Conservation (phyloP, 2,888 invertebrate species). For the Caenorhabditis becei region DNA sequence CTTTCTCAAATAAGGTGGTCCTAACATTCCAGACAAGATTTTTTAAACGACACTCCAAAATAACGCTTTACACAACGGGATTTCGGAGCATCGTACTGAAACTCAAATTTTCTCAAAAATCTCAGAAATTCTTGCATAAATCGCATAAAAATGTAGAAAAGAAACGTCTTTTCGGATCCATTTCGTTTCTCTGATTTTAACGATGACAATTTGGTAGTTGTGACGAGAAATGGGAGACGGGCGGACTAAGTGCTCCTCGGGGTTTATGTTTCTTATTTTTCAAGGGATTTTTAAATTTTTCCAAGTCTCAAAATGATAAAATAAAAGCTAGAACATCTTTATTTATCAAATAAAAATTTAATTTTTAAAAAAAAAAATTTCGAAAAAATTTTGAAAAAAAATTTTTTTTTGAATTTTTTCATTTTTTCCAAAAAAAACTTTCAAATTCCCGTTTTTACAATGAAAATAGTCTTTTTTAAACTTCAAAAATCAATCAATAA, state of each 20-base stretch:
- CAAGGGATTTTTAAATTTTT: no score
- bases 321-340: no score
- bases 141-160: not conserved
- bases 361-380: no score
- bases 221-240: constrained; percentile 2
- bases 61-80: not conserved
- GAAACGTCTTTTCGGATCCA: not conserved
- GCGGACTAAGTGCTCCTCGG: constrained; percentile 21
- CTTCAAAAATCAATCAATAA: not conserved
- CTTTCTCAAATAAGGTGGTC: not conserved
- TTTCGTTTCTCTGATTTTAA: not conserved
- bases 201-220: constrained; percentile 2
- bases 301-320: no score
- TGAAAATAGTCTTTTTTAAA: constrained; percentile 1
- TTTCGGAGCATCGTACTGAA: constrained; percentile 5
- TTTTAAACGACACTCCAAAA: not conserved
- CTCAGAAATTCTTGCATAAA: not conserved
- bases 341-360: not conserved
- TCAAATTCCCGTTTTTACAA: constrained; percentile 22
- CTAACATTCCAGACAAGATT: not conserved
- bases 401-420: not conserved
- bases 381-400: not conserved
- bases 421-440: not conserved
- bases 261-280: constrained; percentile 9
- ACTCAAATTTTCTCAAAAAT: not conserved